phyloP scores from a whole-genome alignment of 2,797 vertebrate species.

The Sebastes hubbsi region DNA sequence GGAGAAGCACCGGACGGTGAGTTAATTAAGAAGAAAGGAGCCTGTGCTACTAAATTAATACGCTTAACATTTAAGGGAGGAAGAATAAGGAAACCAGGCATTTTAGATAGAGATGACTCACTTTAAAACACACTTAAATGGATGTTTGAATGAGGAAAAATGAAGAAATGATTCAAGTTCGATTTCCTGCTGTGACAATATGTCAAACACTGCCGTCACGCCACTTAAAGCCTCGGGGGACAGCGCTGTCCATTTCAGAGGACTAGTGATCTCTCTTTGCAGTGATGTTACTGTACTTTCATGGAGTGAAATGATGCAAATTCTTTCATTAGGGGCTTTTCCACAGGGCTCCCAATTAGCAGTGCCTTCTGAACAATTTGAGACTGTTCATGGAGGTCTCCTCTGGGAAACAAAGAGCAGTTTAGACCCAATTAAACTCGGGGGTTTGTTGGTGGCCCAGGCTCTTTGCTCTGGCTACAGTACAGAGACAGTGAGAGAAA shows the following conservation, averaged over 20 bases:
- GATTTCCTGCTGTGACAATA: neutral
- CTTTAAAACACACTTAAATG: neutral
- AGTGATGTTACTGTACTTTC: slow-evolving; percentile 37
- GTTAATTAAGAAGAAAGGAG: slow-evolving; percentile 35
- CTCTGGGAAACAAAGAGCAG: slow-evolving; percentile 67
- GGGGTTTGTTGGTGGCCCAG: slow-evolving; percentile 55
- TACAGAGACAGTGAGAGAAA: slow-evolving; percentile 23
- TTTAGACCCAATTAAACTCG: slow-evolving; percentile 74
- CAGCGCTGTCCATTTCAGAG: slow-evolving; percentile 19
- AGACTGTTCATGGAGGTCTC: slow-evolving; percentile 64
- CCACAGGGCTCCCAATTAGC: slow-evolving; percentile 70
- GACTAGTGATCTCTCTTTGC: slow-evolving; percentile 31
- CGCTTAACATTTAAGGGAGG: neutral
- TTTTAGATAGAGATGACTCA: neutral
- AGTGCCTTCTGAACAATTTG: slow-evolving; percentile 62
- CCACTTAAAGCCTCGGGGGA: neutral
- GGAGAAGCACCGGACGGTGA: neutral
- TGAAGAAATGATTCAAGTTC: neutral
- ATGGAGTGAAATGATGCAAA: slow-evolving; percentile 51
- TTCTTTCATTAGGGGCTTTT: slow-evolving; percentile 66
- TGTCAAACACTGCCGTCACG: neutral
- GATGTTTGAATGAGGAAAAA: neutral
- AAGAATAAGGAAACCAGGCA: neutral
- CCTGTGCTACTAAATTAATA: neutral
- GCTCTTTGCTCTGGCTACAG: slow-evolving; percentile 43